Conservation (phyloP, 1,140 invertebrate genomes). For the Dysdera silvatica region DNA sequence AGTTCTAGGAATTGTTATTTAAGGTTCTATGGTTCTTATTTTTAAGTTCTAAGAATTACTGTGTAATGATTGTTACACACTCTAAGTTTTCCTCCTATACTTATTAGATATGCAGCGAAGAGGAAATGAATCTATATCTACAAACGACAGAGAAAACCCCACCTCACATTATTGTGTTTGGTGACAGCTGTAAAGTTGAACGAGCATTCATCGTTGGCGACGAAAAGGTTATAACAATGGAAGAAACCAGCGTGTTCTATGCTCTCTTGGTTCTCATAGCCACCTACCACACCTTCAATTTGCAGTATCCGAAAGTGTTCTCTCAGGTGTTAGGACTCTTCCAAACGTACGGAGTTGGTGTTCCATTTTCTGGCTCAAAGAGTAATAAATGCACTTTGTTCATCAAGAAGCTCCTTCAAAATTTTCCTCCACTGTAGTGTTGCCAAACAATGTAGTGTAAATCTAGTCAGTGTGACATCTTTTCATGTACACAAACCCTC, state of each 20-base stretch:
- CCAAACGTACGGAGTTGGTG: conserved; percentile 16
- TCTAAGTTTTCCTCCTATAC: too few species aligned
- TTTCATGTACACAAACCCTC: too few species aligned
- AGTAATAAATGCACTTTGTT: conserved; percentile 7
- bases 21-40: too few species aligned
- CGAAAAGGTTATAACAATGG: conserved; percentile 2
- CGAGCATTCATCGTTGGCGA: conserved; percentile 14
- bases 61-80: too few species aligned
- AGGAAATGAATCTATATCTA: conserved; percentile 8
- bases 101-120: too few species aligned
- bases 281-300: conserved; percentile 17
- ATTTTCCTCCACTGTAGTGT: not conserved
- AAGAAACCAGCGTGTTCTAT: conserved; percentile 6
- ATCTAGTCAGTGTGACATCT: not conserved
- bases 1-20: too few species aligned
- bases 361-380: conserved; percentile 8
- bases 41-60: too few species aligned
- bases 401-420: not conserved
- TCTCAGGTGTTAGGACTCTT: conserved; percentile 19
- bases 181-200: conserved; percentile 7
- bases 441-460: too few species aligned
- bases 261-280: conserved; percentile 18
- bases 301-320: conserved; percentile 18
- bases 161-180: conserved; percentile 13
- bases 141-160: conserved; percentile 9